Base-by-base conservation (phyloP, 2,888 invertebrate species). In the Itoplectis maculator region DNA sequence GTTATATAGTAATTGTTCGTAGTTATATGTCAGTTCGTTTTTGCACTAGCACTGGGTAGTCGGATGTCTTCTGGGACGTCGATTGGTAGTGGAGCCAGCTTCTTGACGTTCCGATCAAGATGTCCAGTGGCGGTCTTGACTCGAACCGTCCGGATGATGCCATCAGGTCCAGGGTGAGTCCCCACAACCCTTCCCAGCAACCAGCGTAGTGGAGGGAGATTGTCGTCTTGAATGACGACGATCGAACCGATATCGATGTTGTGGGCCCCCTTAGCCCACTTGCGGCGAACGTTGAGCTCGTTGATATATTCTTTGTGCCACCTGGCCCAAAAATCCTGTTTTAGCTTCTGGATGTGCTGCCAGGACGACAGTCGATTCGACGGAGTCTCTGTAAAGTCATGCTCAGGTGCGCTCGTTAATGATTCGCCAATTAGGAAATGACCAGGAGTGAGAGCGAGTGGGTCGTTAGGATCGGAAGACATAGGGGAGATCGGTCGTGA, bases 231-330 rank as follows among this genome's bases (percentile, higher is more conserved):
- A 0, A 83, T 20, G 0, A 83, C 47, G 0, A 85, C 83, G 0
- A 85, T 68, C 0, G 79, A 47, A 0, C 72, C 81, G n/a, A 45
- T 1, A 2, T 74, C 29, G 1, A 80, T 54, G 0, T 40, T 0
- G 18, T 61, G 47, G 1, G 45, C 37, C 9, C 66, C 37, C 4
- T 29, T 73, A 8, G 20, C 2, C 87, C 83, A 87, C 35, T 85
- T 86, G 8, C 18, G 76, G 1, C 86, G 66, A 13, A 82, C 47
- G 8, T 83, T 84, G 0, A 86, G 23, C 37, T 85, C 82, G 20
- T 85, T 79, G 2, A 86, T 5, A 7, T 86, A 87, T 8, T 86
- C 86, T 1, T 69, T 70, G 7, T 74, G 59, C 85, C 85, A 86
- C 8, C 85, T 54, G 0, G 37, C n/a, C 85, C 84, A 87, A 29